A percentile compares a stretch with the other conserved stretches of the same genome.
These are phyloP conservation scores for Pharmacophagus antenor DNA, from an alignment of 2,888 invertebrate genomes.

Conservation along the genomic window DNA sequence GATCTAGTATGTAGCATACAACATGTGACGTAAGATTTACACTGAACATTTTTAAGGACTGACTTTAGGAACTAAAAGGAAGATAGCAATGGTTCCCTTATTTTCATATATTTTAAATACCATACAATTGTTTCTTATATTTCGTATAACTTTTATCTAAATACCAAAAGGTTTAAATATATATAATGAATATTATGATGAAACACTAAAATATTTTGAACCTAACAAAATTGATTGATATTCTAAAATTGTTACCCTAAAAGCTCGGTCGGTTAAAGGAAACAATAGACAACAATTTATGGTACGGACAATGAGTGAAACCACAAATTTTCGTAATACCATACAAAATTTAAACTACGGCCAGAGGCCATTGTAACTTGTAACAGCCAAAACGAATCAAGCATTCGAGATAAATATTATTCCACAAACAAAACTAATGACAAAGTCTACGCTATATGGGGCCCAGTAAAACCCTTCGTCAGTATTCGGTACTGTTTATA, in stretches of 20 bases:
- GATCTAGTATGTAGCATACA: no score
- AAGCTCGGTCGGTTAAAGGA: background rate
- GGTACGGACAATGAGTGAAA: background rate
- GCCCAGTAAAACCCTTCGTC: constrained; percentile 24
- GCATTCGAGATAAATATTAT: constrained; percentile 21
- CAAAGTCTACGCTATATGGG: constrained; percentile 14
- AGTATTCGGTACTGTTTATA: constrained; percentile 19
- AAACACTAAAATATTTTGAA: background rate
- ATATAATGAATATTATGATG: background rate
- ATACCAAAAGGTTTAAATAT: no score
- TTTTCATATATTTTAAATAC: no score
- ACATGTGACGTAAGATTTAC: no score
- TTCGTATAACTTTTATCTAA: no score
- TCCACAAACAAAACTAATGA: constrained; percentile 21
- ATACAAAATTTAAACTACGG: background rate
- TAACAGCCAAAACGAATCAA: constrained; percentile 8
- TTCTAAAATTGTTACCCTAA: background rate
- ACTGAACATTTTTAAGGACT: no score
- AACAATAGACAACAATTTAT: background rate
- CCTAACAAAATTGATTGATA: background rate
- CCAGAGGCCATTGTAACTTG: background rate
- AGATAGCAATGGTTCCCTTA: no score
- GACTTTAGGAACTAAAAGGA: no score
- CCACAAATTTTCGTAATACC: background rate
- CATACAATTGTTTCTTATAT: no score